Base-by-base conservation (phyloP, 1,140 invertebrate genomes). In the Ectropis grisescens region DNA sequence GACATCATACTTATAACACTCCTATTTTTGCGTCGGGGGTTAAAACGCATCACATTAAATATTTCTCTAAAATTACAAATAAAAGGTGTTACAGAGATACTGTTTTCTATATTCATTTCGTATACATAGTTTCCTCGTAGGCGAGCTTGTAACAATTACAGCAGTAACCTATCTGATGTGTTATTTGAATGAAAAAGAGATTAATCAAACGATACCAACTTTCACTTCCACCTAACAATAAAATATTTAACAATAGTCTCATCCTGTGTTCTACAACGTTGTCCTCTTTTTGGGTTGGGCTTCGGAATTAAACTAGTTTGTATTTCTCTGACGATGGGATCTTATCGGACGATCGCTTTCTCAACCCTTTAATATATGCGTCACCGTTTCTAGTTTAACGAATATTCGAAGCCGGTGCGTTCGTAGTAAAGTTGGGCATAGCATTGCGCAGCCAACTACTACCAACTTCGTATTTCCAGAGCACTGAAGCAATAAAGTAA, bases 141-240 rank as follows among this genome's bases (percentile, higher is more conserved):
- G 53, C 57, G 61, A 49, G 33, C 50, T 54, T 58, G 55, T 60
- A 58, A 58, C 53, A 69, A 67, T 64, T 59, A 66, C 43, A 50
- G 47, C 42, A 51, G 51, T 61, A 60, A 57, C 37, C 56, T 51
- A 54, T 62, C 62, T 58, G 53, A 54, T 58, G 57, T 71, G 53
- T 66, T 58, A 76, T 69, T 69, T 68, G 58, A 70, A 75, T 65
- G 41, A 47, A 50, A 66, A 61, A 58, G 39, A 65, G 52, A 71
- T 74, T 70, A 62, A 71, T 71, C 57, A 69, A 66, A 62, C 64
- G 57, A 59, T 68, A 70, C 44, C 50, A 61, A 60, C 59, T 64
- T 66, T 69, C 52, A 56, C 58, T 58, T 33, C 54, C 36, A 36
- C 35, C 54, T 33, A 33, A 41, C 64, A 53, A 56, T 61, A 58